These are phyloP conservation scores for Patagioenas fasciata DNA, from an alignment of 2,113 vertebrate species.

Conservation along the genomic window DNA sequence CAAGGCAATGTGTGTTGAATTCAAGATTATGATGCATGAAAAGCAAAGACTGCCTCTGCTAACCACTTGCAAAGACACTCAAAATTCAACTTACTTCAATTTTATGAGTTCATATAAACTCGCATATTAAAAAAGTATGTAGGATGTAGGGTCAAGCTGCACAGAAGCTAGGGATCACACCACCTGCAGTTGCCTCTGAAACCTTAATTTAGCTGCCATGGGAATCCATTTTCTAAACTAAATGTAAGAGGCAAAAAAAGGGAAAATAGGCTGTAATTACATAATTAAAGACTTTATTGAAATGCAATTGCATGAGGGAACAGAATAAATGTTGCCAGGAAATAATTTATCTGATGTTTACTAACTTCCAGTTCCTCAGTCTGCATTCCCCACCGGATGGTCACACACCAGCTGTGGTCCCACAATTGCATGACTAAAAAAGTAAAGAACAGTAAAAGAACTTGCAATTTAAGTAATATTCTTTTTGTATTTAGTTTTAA, in stretches of 20 bases:
- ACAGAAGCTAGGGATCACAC: not conserved
- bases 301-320: not conserved
- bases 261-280: not conserved
- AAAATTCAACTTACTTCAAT: not conserved
- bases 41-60: not conserved
- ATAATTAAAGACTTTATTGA: not conserved
- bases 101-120: not conserved
- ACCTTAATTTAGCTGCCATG: not conserved
- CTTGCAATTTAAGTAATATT: not conserved
- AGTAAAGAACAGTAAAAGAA: not conserved
- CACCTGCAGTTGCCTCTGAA: not conserved
- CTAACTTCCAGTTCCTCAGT: not conserved
- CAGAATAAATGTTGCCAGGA: not conserved
- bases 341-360: not conserved
- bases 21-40: not conserved
- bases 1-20: not conserved
- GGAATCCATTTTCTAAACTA: not conserved
- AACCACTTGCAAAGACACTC: not conserved
- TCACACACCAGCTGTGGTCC: not conserved
- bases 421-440: not conserved
- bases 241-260: not conserved
- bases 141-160: not conserved
- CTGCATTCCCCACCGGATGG: not conserved
- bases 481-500: not conserved
- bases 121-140: not conserved